Base-by-base conservation (phyloP, 2,888 invertebrate genomes). In the Lochmaea capreae region DNA sequence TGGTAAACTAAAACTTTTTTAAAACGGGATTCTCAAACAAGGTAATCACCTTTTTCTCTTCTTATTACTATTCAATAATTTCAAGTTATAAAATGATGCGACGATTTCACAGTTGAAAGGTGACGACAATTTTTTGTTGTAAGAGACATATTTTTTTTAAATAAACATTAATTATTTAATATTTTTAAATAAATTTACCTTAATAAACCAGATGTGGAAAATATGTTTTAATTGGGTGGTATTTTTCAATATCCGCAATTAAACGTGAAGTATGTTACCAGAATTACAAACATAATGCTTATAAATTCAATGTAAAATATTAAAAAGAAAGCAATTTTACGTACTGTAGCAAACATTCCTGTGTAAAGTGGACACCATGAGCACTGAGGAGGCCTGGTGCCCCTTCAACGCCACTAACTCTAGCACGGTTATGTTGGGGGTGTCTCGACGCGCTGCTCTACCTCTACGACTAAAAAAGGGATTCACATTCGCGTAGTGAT, bases 321-420 rank as follows among this genome's bases (percentile, higher is more conserved):
- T 3, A 9, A 54, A 18, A 26, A 52, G 1, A 11, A 58, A 61
- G 26, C 59, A 49, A 16, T 49, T 39, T 65, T 78, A 80, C 80
- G 63, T 81, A 81, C 81, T 80, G 77, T 77, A 77, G 80, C 83
- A 81, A 83, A 83, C 84, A 85, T 85, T 81, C 81, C 83, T 59
- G 67, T 42, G 79, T 77, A 81, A 77, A 81, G 80, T 79, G 83
- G 85, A 83, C 85, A 86, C 83, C 85, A 85, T 85, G 85, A 83
- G 83, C 84, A 84, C 85, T 81, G 83, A 81, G 83, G 83, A 84
- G 81, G 83, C 83, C 72, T 76, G 74, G 75, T 74, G 83, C 84
- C 84, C 81, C 83, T 78, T 79, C 62, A 43, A 63, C 18, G 18
- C 52, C 16, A 22, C 49, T 62, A 62, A 65, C 68, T 58, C 68